Conservation (phyloP, 2,888 invertebrate species). For the Emesis russula region DNA sequence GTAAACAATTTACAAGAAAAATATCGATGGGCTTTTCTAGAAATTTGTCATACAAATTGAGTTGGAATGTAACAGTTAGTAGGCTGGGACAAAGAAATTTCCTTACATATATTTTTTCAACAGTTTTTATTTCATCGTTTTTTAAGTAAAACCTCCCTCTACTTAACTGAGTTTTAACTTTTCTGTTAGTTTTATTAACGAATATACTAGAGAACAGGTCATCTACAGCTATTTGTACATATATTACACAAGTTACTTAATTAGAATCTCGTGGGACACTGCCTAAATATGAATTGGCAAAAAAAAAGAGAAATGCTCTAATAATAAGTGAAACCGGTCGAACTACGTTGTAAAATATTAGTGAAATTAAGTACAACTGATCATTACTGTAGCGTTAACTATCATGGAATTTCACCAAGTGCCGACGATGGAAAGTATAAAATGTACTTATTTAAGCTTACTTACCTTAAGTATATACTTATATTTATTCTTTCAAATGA, state of each 20-base stretch:
- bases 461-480: too few relatives aligned
- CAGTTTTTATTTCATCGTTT: not conserved
- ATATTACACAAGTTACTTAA: slow-evolving; percentile 1
- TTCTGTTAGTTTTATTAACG: not conserved
- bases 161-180: not conserved
- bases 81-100: not conserved
- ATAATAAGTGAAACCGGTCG: too few relatives aligned
- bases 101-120: not conserved
- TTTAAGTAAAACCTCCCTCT: not conserved
- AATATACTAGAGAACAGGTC: not conserved
- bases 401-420: too few relatives aligned
- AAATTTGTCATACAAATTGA: not conserved
- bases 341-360: too few relatives aligned
- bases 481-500: too few relatives aligned
- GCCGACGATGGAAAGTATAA: too few relatives aligned
- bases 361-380: too few relatives aligned
- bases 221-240: not conserved
- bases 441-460: too few relatives aligned
- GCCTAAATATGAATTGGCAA: not conserved
- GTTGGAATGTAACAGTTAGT: not conserved
- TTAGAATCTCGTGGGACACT: not conserved
- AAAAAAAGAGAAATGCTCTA: slow-evolving; percentile 24
- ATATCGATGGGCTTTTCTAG: not conserved
- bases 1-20: not conserved
- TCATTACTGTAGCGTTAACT: too few relatives aligned